Base-by-base conservation (phyloP, 2,888 invertebrate species). In the Macaria liturata region DNA sequence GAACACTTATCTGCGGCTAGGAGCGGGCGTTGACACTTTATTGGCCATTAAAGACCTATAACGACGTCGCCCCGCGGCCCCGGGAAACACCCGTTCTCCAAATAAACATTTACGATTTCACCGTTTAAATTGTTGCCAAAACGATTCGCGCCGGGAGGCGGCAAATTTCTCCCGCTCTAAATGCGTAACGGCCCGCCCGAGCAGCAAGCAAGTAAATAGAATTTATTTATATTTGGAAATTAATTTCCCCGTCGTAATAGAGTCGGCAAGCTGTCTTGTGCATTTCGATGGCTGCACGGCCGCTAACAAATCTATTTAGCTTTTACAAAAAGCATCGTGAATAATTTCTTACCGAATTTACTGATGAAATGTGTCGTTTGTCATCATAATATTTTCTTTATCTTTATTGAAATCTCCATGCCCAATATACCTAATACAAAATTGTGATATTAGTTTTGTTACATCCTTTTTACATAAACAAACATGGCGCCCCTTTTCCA, bases 21-120 rank as follows among this genome's bases (percentile, higher is more conserved):
- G 75, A 78, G 74, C 77, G 77, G 75, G 80, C 82, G 88, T 78
- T 84, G 88, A 86, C 87, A 85, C 81, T 88, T 88, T 88, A 89
- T 88, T 87, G 87, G 83, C 83, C 83, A 88, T 89, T 89, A 87
- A 86, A 85, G 79, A 86, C 81, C 84, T 81, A 82, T 89, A 89
- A 89, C 86, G 87, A 86, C 75, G 76, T 80, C 80, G 78, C 80
- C 81, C 81, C 81, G 81, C 78, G 77, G 80, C 82, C 78, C 68
- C 71, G 78, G 78, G 76, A 81, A 85, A 81, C 78, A 74, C 78
- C 72, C 75, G 71, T 80, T 75, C 78, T 78, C 83, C 83, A 85
- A 88, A 88, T 88, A 88, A 89, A 88, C 89, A 88, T 88, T 89
- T 88, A 87, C 87, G 88, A 85, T 83, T 83, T 71, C 78, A 75